phyloP scores from a whole-genome alignment of 1,140 invertebrate species.

The Heliconius nattereri region DNA sequence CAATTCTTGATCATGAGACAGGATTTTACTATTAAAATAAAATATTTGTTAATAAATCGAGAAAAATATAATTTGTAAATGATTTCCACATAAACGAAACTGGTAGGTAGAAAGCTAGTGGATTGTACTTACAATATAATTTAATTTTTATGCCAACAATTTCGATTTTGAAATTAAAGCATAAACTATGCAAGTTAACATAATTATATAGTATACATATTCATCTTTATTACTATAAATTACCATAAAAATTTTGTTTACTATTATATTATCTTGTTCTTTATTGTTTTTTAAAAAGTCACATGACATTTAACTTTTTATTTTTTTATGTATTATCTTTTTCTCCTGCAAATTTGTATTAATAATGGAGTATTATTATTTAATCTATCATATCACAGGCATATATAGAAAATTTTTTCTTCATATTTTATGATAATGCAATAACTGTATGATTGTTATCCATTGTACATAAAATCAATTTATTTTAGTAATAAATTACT shows the following conservation, averaged over 20 bases:
- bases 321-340: background rate
- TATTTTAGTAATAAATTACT: slow-evolving; percentile 55
- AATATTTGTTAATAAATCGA: background rate
- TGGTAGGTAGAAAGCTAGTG: background rate
- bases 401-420: background rate
- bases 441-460: slow-evolving; percentile 42
- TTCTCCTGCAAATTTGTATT: background rate
- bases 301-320: background rate
- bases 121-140: background rate
- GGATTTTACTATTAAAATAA: background rate
- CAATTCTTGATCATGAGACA: too few relatives aligned
- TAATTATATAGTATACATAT: background rate
- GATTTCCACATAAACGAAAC: background rate
- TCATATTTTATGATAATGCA: slow-evolving; percentile 17
- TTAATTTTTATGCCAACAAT: background rate
- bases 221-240: background rate
- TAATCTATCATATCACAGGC: background rate
- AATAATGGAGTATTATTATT: slow-evolving; percentile 6
- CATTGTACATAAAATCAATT: slow-evolving; percentile 69
- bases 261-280: background rate
- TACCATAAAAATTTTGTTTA: background rate
- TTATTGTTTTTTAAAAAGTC: background rate
- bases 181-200: background rate
- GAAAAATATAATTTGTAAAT: background rate
- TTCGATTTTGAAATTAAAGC: too few relatives aligned